phyloP scores from a whole-genome alignment of 2,113 vertebrate species.

The Lampris megalopsis region DNA sequence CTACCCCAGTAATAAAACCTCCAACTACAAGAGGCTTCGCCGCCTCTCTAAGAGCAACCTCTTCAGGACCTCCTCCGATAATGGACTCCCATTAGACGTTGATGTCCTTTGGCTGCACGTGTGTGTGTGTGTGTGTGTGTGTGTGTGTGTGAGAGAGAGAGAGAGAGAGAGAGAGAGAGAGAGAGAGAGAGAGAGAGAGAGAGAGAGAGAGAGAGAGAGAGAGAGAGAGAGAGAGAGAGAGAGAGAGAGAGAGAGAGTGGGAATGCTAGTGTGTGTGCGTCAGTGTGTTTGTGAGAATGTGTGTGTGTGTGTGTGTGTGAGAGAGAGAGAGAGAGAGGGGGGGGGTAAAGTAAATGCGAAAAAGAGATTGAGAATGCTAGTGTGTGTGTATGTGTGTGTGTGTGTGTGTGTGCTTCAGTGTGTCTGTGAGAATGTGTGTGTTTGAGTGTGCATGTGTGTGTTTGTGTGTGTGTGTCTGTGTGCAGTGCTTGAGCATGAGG shows the following conservation, averaged over 20 bases:
- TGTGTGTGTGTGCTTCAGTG: no score
- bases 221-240: no score
- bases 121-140: constrained; percentile 12
- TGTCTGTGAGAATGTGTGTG: no score
- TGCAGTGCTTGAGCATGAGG: constrained; percentile 29
- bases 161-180: neutral
- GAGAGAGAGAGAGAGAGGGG: neutral
- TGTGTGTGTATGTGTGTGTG: no score
- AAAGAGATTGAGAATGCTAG: no score
- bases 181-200: neutral
- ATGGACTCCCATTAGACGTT: constrained; percentile 78
- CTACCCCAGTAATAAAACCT: constrained; percentile 55
- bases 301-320: neutral
- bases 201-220: no score
- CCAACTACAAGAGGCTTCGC: constrained; percentile 37
- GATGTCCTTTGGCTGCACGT: constrained; percentile 49
- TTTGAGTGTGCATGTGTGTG: constrained; percentile 16
- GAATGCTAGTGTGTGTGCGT: no score
- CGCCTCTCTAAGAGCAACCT: constrained; percentile 58
- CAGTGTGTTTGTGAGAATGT: no score
- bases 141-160: neutral
- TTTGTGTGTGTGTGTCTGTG: constrained; percentile 12
- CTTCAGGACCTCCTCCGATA: constrained; percentile 44
- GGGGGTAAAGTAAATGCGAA: neutral
- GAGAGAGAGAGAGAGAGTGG: neutral